Conservation (phyloP, 2,888 invertebrate genomes). For the Drosophila aldrichi region DNA sequence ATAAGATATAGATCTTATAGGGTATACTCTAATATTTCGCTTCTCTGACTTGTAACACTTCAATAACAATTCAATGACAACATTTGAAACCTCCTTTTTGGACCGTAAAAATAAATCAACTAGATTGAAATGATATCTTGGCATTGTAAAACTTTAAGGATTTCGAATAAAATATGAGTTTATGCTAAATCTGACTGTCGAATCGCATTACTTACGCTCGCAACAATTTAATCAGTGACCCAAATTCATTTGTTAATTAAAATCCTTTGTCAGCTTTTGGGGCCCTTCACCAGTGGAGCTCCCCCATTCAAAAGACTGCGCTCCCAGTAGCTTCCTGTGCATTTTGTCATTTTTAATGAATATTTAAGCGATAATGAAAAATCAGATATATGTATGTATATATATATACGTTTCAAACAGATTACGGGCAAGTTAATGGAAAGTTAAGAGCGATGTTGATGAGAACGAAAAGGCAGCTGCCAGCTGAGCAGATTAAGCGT, state of each 20-base stretch:
- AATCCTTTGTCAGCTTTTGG: conserved; percentile 38
- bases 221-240: conserved; percentile 31
- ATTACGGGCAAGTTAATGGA: conserved; percentile 61
- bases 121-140: not conserved
- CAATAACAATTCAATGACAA: too few relatives aligned
- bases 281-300: not conserved
- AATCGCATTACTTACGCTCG: conserved; percentile 31
- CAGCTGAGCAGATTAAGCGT: conserved; percentile 61
- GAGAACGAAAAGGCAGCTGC: conserved; percentile 52
- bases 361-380: conserved; percentile 64
- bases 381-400: conserved; percentile 55
- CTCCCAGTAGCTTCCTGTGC: conserved; percentile 59
- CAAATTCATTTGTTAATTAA: conserved; percentile 39
- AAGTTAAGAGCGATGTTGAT: conserved; percentile 47
- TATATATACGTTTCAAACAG: conserved; percentile 25
- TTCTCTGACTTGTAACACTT: too few relatives aligned
- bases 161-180: not conserved
- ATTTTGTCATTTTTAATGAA: conserved; percentile 75
- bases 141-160: not conserved
- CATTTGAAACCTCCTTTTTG: too few relatives aligned
- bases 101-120: not conserved
- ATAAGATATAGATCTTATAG: too few relatives aligned
- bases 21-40: too few relatives aligned
- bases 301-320: not conserved
- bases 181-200: conserved; percentile 29